Base-by-base conservation (phyloP, 2,113 vertebrate species). In the Anseranas semipalmata region DNA sequence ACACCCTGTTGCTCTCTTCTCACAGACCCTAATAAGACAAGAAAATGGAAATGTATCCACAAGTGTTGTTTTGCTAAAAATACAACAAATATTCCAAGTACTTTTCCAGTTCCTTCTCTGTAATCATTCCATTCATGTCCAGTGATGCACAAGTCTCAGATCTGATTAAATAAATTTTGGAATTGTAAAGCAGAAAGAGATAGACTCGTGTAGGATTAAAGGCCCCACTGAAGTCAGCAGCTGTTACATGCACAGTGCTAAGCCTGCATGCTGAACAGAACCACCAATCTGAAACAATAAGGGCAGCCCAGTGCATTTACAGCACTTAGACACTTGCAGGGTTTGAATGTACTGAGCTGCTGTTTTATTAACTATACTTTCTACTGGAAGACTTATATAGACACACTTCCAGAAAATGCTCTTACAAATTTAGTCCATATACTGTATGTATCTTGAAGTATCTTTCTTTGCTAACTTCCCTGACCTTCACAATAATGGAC, bases 361-460 rank as follows among this genome's bases (percentile, higher is more conserved):
- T 92, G 63, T 25, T 86, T 85, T 90, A 79, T 79, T 90, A 88
- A 60, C 70, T 22, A 4, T 6, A 27, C 13, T 81, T 87, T 50
- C 39, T 68, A 15, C 53, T 56, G 13, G n/a, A 86, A 77, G 27
- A 67, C 37, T 78, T 66, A 12, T 15, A 37, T 8, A 15, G 58
- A 92, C 11, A 74, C 48, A 39, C 94, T 91, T 94, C 94, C 65
- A 94, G 72, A 91, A 96, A 93, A 95, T 55, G 19, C 56, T 90
- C 37, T 30, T 74, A 85, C 27, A 93, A 87, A 92, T 95, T 60
- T 86, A 89, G 63, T 72, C 96, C 56, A 85, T 78, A 50, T 13
- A 37, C 32, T n/a, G 30, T 43, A 20, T 72, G 45, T 45, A 62
- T 52, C 22, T 75, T 63, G 21, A 63, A 67, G 72, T 67, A 82